phyloP scores from a whole-genome alignment of 2,888 invertebrate genomes.

The Drosophila prolongata region DNA sequence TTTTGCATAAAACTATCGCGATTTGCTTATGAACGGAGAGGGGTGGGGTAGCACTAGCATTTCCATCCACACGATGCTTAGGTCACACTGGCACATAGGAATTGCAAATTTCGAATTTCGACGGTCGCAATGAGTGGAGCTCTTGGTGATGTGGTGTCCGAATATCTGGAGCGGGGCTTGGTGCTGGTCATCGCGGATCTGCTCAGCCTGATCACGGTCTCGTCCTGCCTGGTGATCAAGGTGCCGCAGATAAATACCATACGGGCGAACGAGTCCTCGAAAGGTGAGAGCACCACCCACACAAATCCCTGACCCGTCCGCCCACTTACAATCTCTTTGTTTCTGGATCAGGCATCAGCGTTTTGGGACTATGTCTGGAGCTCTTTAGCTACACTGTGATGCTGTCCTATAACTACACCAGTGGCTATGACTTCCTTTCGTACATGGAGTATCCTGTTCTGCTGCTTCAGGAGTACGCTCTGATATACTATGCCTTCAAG shows the following conservation, averaged over 20 bases:
- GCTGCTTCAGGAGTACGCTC: constrained; percentile 89
- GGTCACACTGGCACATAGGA: constrained; percentile 13
- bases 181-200: constrained; percentile 85
- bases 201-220: constrained; percentile 90
- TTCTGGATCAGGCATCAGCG: constrained; percentile 79
- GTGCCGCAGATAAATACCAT: constrained; percentile 92
- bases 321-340: constrained; percentile 3
- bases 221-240: constrained; percentile 91
- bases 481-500: constrained; percentile 89
- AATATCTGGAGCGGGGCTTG: constrained; percentile 81
- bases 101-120: constrained; percentile 19
- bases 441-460: constrained; percentile 94
- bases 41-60: constrained; percentile 1
- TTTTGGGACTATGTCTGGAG: constrained; percentile 82
- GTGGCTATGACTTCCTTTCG: constrained; percentile 89
- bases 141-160: constrained; percentile 53
- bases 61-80: constrained; percentile 3
- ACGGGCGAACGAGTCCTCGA: constrained; percentile 87
- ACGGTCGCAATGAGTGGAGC: constrained; percentile 38
- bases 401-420: constrained; percentile 92
- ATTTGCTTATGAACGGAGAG: too few relatives aligned
- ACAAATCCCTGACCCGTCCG: not conserved
- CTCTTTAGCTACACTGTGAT: constrained; percentile 91
- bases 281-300: constrained; percentile 87
- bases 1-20: not conserved